phyloP scores from a whole-genome alignment of 2,797 vertebrate genomes.

The Melanotaenia pygmaea region DNA sequence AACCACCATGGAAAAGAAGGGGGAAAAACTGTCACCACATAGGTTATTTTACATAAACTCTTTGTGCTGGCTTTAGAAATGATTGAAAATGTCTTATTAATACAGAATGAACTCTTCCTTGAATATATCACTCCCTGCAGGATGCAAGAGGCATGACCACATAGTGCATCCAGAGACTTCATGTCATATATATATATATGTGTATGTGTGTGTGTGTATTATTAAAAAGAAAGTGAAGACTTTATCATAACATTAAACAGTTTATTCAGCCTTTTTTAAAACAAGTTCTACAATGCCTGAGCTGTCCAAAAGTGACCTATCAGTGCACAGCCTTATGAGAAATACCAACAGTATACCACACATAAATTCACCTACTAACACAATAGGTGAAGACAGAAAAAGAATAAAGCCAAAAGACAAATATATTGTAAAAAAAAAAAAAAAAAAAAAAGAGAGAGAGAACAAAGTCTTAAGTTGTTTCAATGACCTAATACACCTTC shows the following conservation, averaged over 20 bases:
- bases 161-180: neutral
- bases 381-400: neutral
- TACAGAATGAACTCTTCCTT: conserved; percentile 8
- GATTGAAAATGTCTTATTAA: neutral
- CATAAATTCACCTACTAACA: conserved; percentile 16
- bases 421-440: neutral
- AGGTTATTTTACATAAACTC: neutral
- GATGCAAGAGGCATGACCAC: conserved; percentile 38
- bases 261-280: conserved; percentile 61
- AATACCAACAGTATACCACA: conserved; percentile 34
- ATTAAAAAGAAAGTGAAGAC: neutral
- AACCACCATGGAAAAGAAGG: neutral
- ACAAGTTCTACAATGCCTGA: conserved; percentile 27
- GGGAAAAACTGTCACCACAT: too few relatives aligned
- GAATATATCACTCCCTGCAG: conserved; percentile 65
- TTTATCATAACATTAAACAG: conserved; percentile 22
- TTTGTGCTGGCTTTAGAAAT: neutral
- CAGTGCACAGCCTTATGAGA: conserved; percentile 21
- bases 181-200: too few relatives aligned
- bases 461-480: neutral
- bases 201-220: neutral
- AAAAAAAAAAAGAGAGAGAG: neutral
- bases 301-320: conserved; percentile 27
- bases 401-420: conserved; percentile 7
- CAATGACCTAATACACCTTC: neutral